Evolutionary conservation across 2,113 vertebrate genomes (phyloP).

Genomic region (Phyllopteryx taeniolatus): DNA sequence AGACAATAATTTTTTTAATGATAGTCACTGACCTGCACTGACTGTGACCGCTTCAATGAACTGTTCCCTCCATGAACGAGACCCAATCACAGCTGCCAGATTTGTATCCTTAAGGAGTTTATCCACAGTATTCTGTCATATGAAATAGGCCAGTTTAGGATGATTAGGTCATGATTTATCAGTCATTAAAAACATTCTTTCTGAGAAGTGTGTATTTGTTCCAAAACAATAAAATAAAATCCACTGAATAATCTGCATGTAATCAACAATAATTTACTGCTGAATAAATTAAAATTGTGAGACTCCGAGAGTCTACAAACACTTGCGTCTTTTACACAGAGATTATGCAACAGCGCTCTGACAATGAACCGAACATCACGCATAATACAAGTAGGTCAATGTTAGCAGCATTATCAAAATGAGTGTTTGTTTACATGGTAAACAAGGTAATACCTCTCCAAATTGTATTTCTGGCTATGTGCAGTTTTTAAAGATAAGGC

Average conservation of each 20-base stretch:
- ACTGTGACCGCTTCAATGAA: conserved; percentile 89
- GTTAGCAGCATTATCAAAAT: not conserved
- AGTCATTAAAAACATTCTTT: not conserved
- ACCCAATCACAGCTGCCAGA: conserved; percentile 84
- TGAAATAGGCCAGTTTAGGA: conserved; percentile 7
- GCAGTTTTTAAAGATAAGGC: not conserved
- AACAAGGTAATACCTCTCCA: not conserved
- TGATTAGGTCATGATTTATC: not conserved
- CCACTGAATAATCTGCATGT: no score
- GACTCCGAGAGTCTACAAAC: not conserved
- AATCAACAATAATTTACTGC: not conserved
- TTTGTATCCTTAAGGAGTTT: conserved; percentile 90
- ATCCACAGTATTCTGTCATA: conserved; percentile 84
- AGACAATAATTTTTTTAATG: not conserved
- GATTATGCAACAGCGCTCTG: not conserved
- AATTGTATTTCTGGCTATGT: not conserved
- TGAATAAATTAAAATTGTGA: not conserved
- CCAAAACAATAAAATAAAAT: not conserved
- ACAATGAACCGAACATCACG: not conserved
- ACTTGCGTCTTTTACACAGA: not conserved
- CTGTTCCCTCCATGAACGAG: conserved; percentile 88
- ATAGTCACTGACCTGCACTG: conserved; percentile 77
- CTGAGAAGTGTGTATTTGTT: not conserved
- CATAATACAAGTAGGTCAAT: not conserved
- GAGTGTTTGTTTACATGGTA: not conserved